Conservation (phyloP, 2,113 vertebrate genomes). For the Marcusenius ussheri region DNA sequence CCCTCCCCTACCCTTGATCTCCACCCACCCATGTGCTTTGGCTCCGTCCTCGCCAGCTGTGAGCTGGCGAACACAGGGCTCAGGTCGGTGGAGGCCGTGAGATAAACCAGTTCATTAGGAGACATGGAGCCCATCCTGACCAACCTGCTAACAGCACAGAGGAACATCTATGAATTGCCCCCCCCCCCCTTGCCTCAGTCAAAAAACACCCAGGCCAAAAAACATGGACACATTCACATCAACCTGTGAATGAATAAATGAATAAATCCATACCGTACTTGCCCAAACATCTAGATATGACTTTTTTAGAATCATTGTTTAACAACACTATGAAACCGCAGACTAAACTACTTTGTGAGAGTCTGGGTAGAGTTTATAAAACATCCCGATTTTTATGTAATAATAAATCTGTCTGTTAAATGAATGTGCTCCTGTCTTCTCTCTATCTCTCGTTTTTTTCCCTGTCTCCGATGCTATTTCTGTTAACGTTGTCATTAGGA, state of each 20-base stretch:
- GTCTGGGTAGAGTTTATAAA: background rate
- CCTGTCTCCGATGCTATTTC: slow-evolving; percentile 16
- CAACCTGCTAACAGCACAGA: background rate
- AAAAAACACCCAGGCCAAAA: background rate
- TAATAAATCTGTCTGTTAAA: background rate
- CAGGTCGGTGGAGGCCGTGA: background rate
- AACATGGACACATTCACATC: background rate
- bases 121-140: background rate
- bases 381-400: background rate
- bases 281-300: background rate
- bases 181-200: background rate
- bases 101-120: background rate
- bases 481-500: slow-evolving; percentile 22
- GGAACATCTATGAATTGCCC: background rate
- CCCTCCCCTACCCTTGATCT: background rate
- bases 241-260: background rate
- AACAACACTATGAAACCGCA: background rate
- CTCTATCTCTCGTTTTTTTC: background rate
- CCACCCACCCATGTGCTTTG: no score
- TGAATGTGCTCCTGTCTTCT: background rate
- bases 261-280: background rate
- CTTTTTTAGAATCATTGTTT: background rate
- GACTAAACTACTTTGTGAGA: background rate
- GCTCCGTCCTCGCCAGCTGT: background rate
- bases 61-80: background rate